Percentiles rank a stretch among this genome's conserved stretches.
Evolutionary conservation across 2,113 vertebrate species (phyloP).

Genomic region (Scomber japonicus): DNA sequence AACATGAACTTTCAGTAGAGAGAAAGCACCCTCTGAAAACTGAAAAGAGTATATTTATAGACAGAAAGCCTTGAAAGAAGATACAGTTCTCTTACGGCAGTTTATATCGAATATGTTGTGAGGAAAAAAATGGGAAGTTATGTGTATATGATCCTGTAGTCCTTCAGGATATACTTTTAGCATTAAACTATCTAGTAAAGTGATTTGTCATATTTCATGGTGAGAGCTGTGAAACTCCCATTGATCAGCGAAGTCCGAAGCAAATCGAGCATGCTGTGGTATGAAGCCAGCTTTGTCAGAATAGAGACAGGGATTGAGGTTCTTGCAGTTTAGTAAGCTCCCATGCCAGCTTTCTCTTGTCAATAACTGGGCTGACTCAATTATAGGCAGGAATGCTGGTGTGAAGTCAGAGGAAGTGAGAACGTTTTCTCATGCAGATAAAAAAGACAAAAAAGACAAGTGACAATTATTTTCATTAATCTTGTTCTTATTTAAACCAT

Average conservation of each 20-base stretch:
- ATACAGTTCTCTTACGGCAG: no score
- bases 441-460: neutral
- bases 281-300: slow-evolving; percentile 5
- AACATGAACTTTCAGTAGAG: no score
- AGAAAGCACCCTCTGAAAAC: no score
- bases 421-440: neutral
- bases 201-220: neutral
- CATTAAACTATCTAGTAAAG: no score
- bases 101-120: no score
- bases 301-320: neutral
- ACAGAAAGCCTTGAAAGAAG: no score
- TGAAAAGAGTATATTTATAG: no score
- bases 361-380: neutral
- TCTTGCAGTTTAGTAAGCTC: neutral
- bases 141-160: no score
- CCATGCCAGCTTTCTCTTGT: neutral
- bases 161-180: no score
- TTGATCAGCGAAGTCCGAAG: neutral
- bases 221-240: slow-evolving; percentile 3
- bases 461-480: no score
- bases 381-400: neutral
- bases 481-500: no score
- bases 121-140: no score
- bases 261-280: neutral
- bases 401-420: neutral